These are phyloP conservation scores for Gymnogyps californianus DNA, from an alignment of 2,113 vertebrate genomes.

Conservation along the genomic window DNA sequence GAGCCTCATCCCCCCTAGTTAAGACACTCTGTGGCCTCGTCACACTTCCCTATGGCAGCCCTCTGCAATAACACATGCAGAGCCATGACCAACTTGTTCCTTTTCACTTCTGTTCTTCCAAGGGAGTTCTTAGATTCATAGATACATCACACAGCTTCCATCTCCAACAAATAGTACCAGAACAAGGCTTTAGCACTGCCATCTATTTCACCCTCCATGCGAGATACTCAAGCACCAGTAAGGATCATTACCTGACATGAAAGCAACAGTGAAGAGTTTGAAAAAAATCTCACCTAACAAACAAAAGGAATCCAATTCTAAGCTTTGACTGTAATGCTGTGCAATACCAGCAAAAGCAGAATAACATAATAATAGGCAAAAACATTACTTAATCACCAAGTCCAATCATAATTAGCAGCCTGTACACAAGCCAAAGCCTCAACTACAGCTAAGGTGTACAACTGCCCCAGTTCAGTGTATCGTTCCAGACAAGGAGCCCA, in stretches of 20 bases:
- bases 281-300: neutral
- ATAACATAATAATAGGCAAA: neutral
- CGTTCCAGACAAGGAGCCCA: neutral
- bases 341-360: neutral
- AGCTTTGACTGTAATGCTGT: neutral
- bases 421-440: neutral
- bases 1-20: neutral
- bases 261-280: neutral
- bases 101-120: neutral
- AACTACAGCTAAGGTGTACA: neutral
- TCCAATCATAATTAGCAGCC: neutral
- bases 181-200: neutral
- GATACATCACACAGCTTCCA: neutral
- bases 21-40: neutral
- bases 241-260: neutral
- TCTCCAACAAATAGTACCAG: neutral
- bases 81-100: neutral
- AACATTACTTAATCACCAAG: neutral
- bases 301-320: neutral
- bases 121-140: neutral
- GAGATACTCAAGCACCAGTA: neutral
- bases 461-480: neutral
- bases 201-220: neutral
- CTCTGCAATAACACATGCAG: neutral
- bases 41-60: neutral